A percentile compares a stretch with the other conserved stretches of the same genome.
Evolutionary conservation across 2,888 invertebrate species (phyloP).

Genomic region (Hydrotaea cyrtoneurina): DNA sequence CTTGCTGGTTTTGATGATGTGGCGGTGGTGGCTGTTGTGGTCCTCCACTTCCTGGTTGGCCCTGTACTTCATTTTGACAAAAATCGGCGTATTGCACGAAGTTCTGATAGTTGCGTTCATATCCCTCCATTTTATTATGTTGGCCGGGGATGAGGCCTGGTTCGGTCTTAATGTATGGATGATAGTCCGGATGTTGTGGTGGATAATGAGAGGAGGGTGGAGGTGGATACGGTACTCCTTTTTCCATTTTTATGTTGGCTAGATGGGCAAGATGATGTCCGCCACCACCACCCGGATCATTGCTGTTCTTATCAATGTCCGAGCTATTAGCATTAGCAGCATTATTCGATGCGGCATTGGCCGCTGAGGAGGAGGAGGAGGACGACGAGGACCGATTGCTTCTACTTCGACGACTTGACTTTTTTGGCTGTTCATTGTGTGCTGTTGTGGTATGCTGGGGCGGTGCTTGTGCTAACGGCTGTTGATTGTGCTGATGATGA

Average conservation of each 20-base stretch:
- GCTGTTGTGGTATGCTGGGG: conserved; percentile 71
- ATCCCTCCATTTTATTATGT: conserved; percentile 80
- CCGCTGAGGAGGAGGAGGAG: conserved; percentile 65
- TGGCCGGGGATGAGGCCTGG: conserved; percentile 79
- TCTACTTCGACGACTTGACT: conserved; percentile 75
- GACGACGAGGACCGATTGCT: conserved; percentile 70
- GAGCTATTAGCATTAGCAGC: conserved; percentile 72
- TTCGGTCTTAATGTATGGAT: conserved; percentile 79
- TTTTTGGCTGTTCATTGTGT: conserved; percentile 69
- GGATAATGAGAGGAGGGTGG: conserved; percentile 74
- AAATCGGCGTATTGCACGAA: conserved; percentile 81
- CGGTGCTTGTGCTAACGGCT: conserved; percentile 63
- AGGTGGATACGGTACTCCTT: conserved; percentile 69
- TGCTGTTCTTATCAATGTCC: conserved; percentile 79
- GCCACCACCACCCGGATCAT: conserved; percentile 78
- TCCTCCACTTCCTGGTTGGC: conserved; percentile 72
- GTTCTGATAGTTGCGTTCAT: conserved; percentile 81
- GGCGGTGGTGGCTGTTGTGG: conserved; percentile 71
- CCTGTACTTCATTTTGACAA: conserved; percentile 80
- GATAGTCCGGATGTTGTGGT: conserved; percentile 72
- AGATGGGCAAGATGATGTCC: conserved; percentile 72
- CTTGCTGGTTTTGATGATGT: conserved; percentile 75
- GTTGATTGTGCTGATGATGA: conserved; percentile 69
- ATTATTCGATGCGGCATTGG: conserved; percentile 64
- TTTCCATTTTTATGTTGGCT: conserved; percentile 68